Conservation (phyloP, 2,888 invertebrate species). For the Ctena decussata region DNA sequence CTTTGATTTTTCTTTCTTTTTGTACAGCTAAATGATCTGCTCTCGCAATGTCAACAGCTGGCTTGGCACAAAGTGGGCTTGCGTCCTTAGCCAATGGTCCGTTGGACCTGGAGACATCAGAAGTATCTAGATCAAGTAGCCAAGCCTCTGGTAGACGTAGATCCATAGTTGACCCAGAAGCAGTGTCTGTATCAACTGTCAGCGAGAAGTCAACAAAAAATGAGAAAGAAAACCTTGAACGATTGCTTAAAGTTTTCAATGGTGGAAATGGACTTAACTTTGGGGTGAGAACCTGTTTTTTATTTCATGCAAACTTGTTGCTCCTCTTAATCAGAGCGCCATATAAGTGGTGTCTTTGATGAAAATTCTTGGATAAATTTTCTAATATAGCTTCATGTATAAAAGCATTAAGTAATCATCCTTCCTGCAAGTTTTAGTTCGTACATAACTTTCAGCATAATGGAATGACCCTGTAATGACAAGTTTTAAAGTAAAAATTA, state of each 20-base stretch:
- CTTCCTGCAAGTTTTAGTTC: too few relatives aligned
- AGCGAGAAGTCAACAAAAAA: neutral
- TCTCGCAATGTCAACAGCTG: neutral
- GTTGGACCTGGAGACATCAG: neutral
- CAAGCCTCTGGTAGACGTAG: neutral
- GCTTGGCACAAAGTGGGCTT: neutral
- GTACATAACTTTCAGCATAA: too few relatives aligned
- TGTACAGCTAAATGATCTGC: too few relatives aligned
- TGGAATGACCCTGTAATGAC: too few relatives aligned
- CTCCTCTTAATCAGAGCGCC: too few relatives aligned
- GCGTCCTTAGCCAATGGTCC: neutral
- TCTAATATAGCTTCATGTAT: too few relatives aligned
- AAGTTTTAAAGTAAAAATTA: too few relatives aligned
- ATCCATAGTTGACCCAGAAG: neutral
- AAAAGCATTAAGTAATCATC: too few relatives aligned
- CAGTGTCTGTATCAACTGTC: slow-evolving; percentile 3
- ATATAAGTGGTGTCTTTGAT: too few relatives aligned
- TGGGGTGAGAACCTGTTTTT: slow-evolving; percentile 64
- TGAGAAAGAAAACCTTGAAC: slow-evolving; percentile 55
- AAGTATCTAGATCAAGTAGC: neutral
- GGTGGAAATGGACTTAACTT: slow-evolving; percentile 66
- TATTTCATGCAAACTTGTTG: too few relatives aligned
- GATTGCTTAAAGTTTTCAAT: slow-evolving; percentile 68
- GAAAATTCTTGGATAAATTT: too few relatives aligned
- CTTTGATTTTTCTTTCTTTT: too few relatives aligned